phyloP scores from a whole-genome alignment of 1,140 invertebrate species.

The Panulirus ornatus region DNA sequence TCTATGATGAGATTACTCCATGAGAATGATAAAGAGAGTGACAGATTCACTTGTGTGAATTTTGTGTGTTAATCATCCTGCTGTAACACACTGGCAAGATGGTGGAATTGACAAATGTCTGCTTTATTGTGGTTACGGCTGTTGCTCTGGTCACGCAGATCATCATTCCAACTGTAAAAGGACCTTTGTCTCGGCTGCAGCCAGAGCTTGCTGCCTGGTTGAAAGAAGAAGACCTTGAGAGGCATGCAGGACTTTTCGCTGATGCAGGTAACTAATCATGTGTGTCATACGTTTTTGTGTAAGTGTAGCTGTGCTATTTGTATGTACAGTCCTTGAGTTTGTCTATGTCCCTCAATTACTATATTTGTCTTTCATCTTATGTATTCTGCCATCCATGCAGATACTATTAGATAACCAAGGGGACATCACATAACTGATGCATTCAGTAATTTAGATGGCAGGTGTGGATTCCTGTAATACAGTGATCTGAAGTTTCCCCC shows the following conservation, averaged over 20 bases:
- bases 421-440: too few relatives aligned
- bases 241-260: constrained; percentile 22
- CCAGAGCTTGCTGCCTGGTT: constrained; percentile 37
- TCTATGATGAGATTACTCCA: background rate
- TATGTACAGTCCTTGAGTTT: background rate
- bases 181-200: constrained; percentile 35
- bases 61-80: background rate
- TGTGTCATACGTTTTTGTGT: too few relatives aligned
- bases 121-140: constrained; percentile 33
- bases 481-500: too few relatives aligned
- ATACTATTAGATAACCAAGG: too few relatives aligned
- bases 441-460: too few relatives aligned
- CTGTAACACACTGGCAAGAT: background rate
- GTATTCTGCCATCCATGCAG: too few relatives aligned
- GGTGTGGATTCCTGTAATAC: too few relatives aligned
- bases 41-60: background rate
- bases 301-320: background rate
- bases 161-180: constrained; percentile 16
- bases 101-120: constrained; percentile 45
- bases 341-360: background rate
- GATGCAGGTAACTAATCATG: constrained; percentile 48
- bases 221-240: constrained; percentile 8
- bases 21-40: background rate
- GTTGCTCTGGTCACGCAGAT: constrained; percentile 31
- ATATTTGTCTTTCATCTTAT: background rate